phyloP scores from a whole-genome alignment of 2,888 invertebrate genomes.

The Drosophila mulleri region DNA sequence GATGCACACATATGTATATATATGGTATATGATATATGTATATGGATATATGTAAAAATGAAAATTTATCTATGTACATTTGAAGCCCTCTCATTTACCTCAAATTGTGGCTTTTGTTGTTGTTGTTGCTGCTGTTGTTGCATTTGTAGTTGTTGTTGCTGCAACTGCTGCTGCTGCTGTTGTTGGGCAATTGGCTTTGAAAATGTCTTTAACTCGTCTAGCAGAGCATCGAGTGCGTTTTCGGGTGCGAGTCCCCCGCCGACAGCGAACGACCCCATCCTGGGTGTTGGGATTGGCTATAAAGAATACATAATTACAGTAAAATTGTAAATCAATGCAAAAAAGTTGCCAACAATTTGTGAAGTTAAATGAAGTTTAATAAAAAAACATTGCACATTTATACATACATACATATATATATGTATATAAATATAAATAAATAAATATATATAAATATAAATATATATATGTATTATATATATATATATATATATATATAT shows the following conservation, averaged over 20 bases:
- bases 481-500: background rate
- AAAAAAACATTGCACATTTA: constrained; percentile 50
- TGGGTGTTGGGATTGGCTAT: constrained; percentile 88
- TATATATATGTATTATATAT: too few species aligned
- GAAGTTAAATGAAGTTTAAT: constrained; percentile 9
- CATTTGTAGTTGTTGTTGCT: constrained; percentile 28
- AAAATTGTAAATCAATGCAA: constrained; percentile 36
- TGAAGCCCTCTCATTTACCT: constrained; percentile 68
- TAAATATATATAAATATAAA: constrained; percentile 3
- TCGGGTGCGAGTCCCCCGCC: constrained; percentile 89
- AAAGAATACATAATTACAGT: constrained; percentile 61
- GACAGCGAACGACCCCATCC: constrained; percentile 87
- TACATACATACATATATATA: constrained; percentile 13
- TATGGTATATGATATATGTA: background rate
- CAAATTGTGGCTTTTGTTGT: constrained; percentile 45
- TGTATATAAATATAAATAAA: background rate
- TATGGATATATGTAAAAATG: background rate
- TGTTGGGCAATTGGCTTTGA: constrained; percentile 88
- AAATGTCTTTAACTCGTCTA: constrained; percentile 96
- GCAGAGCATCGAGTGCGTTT: constrained; percentile 98
- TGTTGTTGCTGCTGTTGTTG: constrained; percentile 1
- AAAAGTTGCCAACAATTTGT: constrained; percentile 17
- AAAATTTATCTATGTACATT: background rate
- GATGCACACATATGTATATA: background rate
- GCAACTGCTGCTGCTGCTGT: constrained; percentile 61